Percentiles rank a stretch among this genome's conserved stretches.
Conservation (phyloP, 2,797 vertebrate species). For the Poecilia wingei region DNA sequence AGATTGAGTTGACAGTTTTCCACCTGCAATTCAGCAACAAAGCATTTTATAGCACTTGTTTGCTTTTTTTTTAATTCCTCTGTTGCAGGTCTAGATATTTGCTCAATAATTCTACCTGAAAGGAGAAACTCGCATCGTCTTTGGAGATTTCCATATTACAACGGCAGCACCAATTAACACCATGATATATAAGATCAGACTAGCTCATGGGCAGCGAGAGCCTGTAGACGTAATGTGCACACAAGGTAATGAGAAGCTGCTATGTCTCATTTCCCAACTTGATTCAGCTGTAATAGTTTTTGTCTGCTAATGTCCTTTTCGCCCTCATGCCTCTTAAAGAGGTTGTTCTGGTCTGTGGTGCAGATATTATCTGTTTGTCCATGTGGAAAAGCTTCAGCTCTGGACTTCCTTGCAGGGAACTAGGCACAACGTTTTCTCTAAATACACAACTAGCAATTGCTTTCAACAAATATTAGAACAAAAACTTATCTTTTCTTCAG, state of each 20-base stretch:
- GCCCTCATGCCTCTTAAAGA: constrained; percentile 38
- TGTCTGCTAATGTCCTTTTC: constrained; percentile 38
- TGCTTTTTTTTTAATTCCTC: neutral
- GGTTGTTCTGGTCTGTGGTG: constrained; percentile 35
- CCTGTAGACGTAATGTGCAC: constrained; percentile 22
- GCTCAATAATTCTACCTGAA: neutral
- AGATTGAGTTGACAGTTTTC: constrained; percentile 27
- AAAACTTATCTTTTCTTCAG: neutral
- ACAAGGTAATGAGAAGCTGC: constrained; percentile 39
- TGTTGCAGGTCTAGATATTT: neutral
- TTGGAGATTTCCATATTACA: constrained; percentile 1
- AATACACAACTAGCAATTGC: neutral
- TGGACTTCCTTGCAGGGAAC: constrained; percentile 4
- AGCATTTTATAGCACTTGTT: neutral
- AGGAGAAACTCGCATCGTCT: neutral
- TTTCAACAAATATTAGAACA: neutral
- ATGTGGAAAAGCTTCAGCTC: constrained; percentile 31
- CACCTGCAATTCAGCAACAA: constrained; percentile 20
- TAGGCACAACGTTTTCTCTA: neutral
- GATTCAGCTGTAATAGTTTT: constrained; percentile 46
- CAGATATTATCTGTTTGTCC: constrained; percentile 29
- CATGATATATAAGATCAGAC: constrained; percentile 2
- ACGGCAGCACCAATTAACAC: constrained; percentile 8
- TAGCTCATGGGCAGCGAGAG: constrained; percentile 13
- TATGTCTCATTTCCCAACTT: constrained; percentile 60